Evolutionary conservation across 2,113 vertebrate genomes (phyloP).

Genomic region (Oncorhynchus kisutch): DNA sequence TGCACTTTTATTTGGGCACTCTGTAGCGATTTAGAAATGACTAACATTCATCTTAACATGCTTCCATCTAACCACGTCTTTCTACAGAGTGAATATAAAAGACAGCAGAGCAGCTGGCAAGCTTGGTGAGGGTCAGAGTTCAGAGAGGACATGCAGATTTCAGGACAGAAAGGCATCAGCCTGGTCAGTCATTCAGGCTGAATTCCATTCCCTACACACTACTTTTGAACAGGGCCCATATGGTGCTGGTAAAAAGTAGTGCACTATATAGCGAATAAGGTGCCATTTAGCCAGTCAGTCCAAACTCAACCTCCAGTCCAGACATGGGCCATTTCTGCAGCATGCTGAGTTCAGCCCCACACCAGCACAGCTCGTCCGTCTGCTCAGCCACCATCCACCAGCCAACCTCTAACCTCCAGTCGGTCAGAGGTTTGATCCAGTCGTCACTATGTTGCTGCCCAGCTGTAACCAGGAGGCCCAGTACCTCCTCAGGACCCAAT

Average conservation of each 20-base stretch:
- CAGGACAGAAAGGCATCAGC: constrained; percentile 24
- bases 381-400: constrained; percentile 35
- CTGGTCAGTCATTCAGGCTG: not conserved
- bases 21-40: too few relatives aligned
- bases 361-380: not conserved
- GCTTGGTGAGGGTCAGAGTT: constrained; percentile 29
- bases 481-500: constrained; percentile 62
- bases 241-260: too few relatives aligned
- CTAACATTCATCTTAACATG: too few relatives aligned
- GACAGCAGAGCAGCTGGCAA: constrained; percentile 7
- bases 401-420: constrained; percentile 57
- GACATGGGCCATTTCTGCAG: constrained; percentile 17
- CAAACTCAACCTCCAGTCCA: not conserved
- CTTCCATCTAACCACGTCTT: too few relatives aligned
- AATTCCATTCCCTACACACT: too few relatives aligned
- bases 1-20: too few relatives aligned
- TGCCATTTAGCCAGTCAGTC: too few relatives aligned
- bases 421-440: constrained; percentile 55
- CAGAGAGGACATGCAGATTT: constrained; percentile 39
- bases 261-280: too few relatives aligned
- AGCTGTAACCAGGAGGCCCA: constrained; percentile 62
- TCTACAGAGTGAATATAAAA: too few relatives aligned
- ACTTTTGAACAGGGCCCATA: not conserved
- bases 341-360: constrained; percentile 19
- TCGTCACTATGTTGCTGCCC: constrained; percentile 51